Conservation (phyloP, 2,113 vertebrate genomes). For the Ovibos moschatus region DNA sequence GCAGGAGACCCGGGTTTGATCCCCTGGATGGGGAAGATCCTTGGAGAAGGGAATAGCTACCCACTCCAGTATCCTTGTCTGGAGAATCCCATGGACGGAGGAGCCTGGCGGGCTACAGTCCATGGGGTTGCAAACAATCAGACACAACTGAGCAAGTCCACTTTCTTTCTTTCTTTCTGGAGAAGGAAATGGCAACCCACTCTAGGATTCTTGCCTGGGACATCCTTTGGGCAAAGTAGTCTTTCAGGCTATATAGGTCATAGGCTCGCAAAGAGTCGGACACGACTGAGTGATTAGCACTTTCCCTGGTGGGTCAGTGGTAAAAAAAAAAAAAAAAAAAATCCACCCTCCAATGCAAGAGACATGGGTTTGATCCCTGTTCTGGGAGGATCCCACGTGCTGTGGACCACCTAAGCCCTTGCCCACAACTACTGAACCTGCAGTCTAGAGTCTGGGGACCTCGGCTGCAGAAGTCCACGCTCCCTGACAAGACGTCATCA, state of each 20-base stretch:
- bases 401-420: neutral
- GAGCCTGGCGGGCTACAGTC: neutral
- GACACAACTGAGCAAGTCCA: neutral
- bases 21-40: accelerated
- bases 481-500: neutral
- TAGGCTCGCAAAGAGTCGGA: accelerated
- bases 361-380: neutral
- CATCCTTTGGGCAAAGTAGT: neutral
- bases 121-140: neutral
- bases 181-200: neutral
- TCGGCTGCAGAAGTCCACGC: neutral
- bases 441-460: neutral
- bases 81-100: neutral
- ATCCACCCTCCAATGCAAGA: accelerated
- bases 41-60: neutral
- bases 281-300: neutral
- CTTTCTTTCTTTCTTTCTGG: neutral
- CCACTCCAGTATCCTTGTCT: neutral
- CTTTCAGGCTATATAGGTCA: neutral
- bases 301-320: neutral
- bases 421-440: neutral
- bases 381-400: neutral
- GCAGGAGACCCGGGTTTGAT: neutral
- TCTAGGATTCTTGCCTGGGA: neutral
- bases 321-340: neutral